Percentiles rank a stretch among this genome's conserved stretches.
phyloP scores from a whole-genome alignment of 2,113 vertebrate species.

The Chaetodon auriga region DNA sequence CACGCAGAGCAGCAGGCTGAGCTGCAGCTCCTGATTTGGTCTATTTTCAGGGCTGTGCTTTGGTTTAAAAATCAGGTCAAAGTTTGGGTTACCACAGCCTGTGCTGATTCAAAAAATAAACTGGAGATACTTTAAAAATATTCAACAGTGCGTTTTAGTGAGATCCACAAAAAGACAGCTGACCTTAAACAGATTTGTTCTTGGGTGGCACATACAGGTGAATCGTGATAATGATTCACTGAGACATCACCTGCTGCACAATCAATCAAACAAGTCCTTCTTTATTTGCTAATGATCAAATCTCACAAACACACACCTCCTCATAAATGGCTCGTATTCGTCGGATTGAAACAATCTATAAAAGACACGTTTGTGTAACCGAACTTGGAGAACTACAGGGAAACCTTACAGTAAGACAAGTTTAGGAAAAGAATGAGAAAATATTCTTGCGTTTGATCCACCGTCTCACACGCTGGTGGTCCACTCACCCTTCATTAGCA shows the following conservation, averaged over 20 bases:
- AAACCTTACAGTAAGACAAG: too few relatives aligned
- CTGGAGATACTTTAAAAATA: not conserved
- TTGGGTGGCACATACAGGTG: not conserved
- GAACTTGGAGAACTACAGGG: too few relatives aligned
- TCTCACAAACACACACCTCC: not conserved
- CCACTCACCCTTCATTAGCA: slow-evolving; percentile 91
- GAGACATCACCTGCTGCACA: not conserved
- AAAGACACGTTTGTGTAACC: not conserved
- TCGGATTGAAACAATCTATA: not conserved
- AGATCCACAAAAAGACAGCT: not conserved
- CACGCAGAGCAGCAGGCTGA: not conserved
- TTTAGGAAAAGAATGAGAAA: not conserved
- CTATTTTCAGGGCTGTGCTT: not conserved
- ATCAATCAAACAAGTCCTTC: not conserved
- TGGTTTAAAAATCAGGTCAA: not conserved
- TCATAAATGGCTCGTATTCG: not conserved
- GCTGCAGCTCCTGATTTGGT: not conserved
- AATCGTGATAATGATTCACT: not conserved
- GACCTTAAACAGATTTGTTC: not conserved
- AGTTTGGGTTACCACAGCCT: not conserved
- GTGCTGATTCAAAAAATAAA: not conserved
- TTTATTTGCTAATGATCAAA: not conserved
- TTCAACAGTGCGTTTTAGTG: too few relatives aligned
- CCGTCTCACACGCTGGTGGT: not conserved
- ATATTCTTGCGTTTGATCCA: not conserved